phyloP scores from a whole-genome alignment of 2,888 invertebrate species.

The Pammene fasciana region DNA sequence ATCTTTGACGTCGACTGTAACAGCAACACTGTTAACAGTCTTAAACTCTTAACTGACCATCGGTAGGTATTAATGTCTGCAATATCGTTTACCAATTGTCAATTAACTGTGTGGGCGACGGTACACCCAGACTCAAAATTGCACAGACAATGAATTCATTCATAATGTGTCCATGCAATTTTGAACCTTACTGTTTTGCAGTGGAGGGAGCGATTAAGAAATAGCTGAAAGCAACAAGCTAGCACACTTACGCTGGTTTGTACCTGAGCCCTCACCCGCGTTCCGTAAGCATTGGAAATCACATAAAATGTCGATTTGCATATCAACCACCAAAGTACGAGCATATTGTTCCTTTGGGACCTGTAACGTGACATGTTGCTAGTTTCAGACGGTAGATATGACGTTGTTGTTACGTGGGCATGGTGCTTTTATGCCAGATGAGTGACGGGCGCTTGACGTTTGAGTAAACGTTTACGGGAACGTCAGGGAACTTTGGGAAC shows the following conservation, averaged over 20 bases:
- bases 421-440: conserved; percentile 6
- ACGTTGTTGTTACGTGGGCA: not conserved
- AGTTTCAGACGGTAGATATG: not conserved
- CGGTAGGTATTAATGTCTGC: too few species aligned
- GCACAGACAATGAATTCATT: too few species aligned
- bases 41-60: too few species aligned
- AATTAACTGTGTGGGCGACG: too few species aligned
- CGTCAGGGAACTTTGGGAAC: conserved; percentile 2
- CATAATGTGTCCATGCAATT: too few species aligned
- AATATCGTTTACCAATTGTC: too few species aligned
- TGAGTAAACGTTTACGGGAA: not conserved
- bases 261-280: not conserved
- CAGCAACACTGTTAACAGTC: too few species aligned
- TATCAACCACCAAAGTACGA: conserved; percentile 17
- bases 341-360: conserved; percentile 4
- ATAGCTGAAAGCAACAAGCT: too few species aligned
- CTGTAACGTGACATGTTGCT: conserved; percentile 8
- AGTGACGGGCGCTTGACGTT: conserved; percentile 7
- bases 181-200: too few species aligned
- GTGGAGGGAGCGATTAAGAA: too few species aligned
- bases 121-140: too few species aligned
- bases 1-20: too few species aligned
- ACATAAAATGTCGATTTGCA: conserved; percentile 27
- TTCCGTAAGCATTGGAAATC: not conserved
- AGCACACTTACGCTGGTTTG: not conserved